These are phyloP conservation scores for Germaria angustata DNA, from an alignment of 2,888 invertebrate species.

Conservation along the genomic window DNA sequence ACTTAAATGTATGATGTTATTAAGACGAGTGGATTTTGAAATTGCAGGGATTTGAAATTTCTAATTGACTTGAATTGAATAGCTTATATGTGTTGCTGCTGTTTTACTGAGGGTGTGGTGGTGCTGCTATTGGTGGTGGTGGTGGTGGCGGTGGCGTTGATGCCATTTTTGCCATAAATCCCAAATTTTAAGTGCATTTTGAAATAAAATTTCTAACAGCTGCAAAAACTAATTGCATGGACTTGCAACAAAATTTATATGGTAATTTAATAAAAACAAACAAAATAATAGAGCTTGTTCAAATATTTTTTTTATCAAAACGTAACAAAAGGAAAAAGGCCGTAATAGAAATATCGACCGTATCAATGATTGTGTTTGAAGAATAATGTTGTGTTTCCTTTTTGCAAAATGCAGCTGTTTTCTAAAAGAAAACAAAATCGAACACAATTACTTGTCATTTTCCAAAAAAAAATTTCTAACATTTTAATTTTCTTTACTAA, in stretches of 20 bases:
- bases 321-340: neutral
- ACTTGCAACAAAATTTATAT: slow-evolving; percentile 13
- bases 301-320: neutral
- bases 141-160: neutral
- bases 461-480: neutral
- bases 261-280: slow-evolving; percentile 46
- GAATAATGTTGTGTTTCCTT: neutral
- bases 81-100: no score
- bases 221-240: slow-evolving; percentile 30
- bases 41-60: slow-evolving; percentile 46
- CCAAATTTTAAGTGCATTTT: slow-evolving; percentile 32
- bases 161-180: slow-evolving; percentile 1
- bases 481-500: slow-evolving; percentile 9
- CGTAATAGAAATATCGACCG: neutral
- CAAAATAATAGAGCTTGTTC: slow-evolving; percentile 5
- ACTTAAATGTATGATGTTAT: slow-evolving; percentile 12
- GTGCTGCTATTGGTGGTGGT: neutral
- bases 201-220: slow-evolving; percentile 43
- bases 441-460: neutral
- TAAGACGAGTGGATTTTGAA: slow-evolving; percentile 22
- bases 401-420: slow-evolving; percentile 19
- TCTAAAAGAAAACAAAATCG: neutral
- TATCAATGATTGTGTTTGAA: slow-evolving; percentile 11
- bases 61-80: slow-evolving; percentile 25
- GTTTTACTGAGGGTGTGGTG: no score